Evolutionary conservation across 2,113 vertebrate species (phyloP).

Genomic region (Daubentonia madagascariensis): DNA sequence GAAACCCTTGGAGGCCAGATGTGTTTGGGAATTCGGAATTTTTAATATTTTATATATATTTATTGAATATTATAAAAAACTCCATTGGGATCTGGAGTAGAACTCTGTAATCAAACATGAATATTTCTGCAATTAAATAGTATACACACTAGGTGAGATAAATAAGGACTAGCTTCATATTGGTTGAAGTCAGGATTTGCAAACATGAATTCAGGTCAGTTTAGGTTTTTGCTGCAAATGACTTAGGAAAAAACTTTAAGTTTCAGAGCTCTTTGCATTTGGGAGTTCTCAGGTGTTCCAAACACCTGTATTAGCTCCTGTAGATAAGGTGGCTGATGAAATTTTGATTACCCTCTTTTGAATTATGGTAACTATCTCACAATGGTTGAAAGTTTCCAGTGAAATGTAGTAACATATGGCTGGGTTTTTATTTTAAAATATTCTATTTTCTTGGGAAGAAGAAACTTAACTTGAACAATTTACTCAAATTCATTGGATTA

Average conservation of each 20-base stretch:
- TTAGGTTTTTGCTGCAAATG: conserved; percentile 1
- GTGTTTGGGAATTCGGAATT: neutral
- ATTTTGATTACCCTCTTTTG: neutral
- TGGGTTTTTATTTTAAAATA: conserved; percentile 24
- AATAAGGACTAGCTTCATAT: neutral
- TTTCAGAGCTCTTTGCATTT: neutral
- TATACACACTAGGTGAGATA: neutral
- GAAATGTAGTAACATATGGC: neutral
- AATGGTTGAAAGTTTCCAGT: neutral
- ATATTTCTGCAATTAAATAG: neutral
- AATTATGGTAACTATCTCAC: neutral
- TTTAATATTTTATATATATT: neutral
- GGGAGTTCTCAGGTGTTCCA: neutral
- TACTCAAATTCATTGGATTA: neutral
- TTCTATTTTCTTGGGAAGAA: neutral
- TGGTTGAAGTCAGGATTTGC: neutral
- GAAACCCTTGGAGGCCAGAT: neutral
- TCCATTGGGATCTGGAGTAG: neutral
- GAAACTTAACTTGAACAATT: neutral
- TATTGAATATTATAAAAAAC: neutral
- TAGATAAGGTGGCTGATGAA: neutral
- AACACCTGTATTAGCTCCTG: neutral
- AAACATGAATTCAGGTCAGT: neutral
- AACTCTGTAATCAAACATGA: neutral
- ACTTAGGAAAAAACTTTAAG: neutral